These are phyloP conservation scores for Pandemis cinnamomeana DNA, from an alignment of 2,888 invertebrate species.

Conservation along the genomic window DNA sequence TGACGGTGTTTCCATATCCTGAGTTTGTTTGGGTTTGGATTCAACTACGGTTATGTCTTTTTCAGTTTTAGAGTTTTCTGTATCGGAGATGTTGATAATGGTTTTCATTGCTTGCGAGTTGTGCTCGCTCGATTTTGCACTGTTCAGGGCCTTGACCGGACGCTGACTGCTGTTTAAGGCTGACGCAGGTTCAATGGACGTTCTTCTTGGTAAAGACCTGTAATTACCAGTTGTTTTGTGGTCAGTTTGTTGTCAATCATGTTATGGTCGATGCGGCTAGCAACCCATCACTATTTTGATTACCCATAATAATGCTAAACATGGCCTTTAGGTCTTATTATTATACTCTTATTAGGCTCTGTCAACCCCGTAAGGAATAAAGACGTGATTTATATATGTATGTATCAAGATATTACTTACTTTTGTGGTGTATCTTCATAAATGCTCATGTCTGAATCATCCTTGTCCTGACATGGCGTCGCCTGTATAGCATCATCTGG, in stretches of 20 bases:
- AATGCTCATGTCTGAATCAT: constrained; percentile 71
- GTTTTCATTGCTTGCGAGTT: constrained; percentile 46
- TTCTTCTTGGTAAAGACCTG: constrained; percentile 10
- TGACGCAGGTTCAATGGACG: neutral
- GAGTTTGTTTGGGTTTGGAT: constrained; percentile 48
- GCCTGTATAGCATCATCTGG: constrained; percentile 45
- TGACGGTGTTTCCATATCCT: constrained; percentile 71
- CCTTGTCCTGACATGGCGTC: constrained; percentile 56
- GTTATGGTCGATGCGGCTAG: too few species aligned
- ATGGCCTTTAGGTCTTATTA: too few species aligned
- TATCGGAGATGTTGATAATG: constrained; percentile 62
- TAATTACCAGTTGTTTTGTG: neutral
- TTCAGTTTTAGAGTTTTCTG: constrained; percentile 46
- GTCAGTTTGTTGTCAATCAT: too few species aligned
- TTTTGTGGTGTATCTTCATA: constrained; percentile 82
- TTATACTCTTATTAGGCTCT: too few species aligned
- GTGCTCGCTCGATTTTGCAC: constrained; percentile 21
- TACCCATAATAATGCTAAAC: too few species aligned
- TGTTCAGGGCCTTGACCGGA: neutral
- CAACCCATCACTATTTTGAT: too few species aligned
- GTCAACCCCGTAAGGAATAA: too few species aligned
- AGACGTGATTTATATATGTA: too few species aligned
- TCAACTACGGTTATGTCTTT: constrained; percentile 58
- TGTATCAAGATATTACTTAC: constrained; percentile 54
- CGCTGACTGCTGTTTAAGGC: neutral